Percentiles rank a stretch among this genome's conserved stretches.
Conservation (phyloP, 2,888 invertebrate genomes). For the Papilio elwesi region DNA sequence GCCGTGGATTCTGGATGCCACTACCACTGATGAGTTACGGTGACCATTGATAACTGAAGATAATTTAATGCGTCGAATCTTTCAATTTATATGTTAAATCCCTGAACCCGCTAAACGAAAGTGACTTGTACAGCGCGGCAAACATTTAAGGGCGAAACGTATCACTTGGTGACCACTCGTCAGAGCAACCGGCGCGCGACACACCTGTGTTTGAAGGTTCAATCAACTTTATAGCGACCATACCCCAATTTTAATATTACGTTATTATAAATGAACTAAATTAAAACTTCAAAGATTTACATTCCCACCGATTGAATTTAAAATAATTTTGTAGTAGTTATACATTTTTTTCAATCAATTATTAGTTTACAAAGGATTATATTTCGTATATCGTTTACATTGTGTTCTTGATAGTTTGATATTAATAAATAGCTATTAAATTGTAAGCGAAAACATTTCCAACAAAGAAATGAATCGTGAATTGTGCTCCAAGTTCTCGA, state of each 20-base stretch:
- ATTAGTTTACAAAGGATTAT: too few relatives aligned
- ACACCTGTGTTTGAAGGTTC: slow-evolving; percentile 21
- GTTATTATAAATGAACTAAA: not conserved
- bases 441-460: not conserved
- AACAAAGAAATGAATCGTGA: not conserved
- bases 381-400: too few relatives aligned
- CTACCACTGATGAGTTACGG: too few relatives aligned
- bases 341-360: too few relatives aligned
- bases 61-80: too few relatives aligned
- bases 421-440: too few relatives aligned
- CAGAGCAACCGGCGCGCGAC: slow-evolving; percentile 23
- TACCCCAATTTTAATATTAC: not conserved
- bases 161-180: slow-evolving; percentile 35
- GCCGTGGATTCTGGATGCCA: too few relatives aligned
- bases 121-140: slow-evolving; percentile 6
- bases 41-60: too few relatives aligned
- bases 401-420: not conserved
- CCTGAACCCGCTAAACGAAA: not conserved
- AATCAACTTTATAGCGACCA: not conserved
- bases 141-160: slow-evolving; percentile 32
- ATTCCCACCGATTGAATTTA: not conserved
- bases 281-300: not conserved
- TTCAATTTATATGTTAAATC: not conserved
- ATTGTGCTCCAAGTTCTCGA: not conserved
- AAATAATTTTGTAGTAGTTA: too few relatives aligned